These are phyloP conservation scores for Notamacropus eugenii DNA, from an alignment of 2,797 vertebrate genomes.

Conservation along the genomic window DNA sequence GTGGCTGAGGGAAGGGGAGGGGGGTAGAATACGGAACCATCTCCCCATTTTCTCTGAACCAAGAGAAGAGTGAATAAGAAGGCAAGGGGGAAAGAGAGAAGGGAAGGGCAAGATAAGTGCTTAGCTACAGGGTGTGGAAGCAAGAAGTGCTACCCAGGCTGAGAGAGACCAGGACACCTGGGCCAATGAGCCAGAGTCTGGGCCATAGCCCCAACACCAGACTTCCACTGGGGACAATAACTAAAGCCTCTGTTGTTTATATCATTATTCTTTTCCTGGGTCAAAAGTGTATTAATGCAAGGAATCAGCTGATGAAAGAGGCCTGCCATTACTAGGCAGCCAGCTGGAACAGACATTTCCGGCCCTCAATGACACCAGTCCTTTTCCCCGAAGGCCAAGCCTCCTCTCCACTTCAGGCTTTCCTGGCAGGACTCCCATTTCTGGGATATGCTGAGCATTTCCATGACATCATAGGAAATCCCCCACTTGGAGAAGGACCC, in stretches of 20 bases:
- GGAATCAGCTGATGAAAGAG: constrained; percentile 34
- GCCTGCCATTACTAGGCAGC: constrained; percentile 1
- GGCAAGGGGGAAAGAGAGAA: constrained; percentile 14
- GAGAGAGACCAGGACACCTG: background rate
- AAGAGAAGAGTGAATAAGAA: background rate
- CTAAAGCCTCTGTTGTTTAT: background rate
- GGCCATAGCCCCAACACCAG: background rate
- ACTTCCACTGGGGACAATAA: background rate
- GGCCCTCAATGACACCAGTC: constrained; percentile 60
- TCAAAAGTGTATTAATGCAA: constrained; percentile 47
- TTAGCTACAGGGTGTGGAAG: constrained; percentile 46
- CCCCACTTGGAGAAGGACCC: constrained; percentile 44
- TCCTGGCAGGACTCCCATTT: constrained; percentile 80
- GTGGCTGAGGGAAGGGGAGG: constrained; percentile 26
- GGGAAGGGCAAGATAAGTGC: constrained; percentile 29
- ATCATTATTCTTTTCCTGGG: background rate
- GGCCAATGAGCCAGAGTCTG: background rate
- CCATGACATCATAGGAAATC: constrained; percentile 64
- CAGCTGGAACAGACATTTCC: constrained; percentile 23
- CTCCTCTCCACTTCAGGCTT: constrained; percentile 80
- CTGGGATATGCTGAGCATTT: constrained; percentile 62
- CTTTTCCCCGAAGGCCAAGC: constrained; percentile 71
- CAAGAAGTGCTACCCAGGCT: constrained; percentile 33
- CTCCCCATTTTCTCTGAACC: background rate
- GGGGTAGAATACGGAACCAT: background rate